These are phyloP conservation scores for Sitodiplosis mosellana DNA, from an alignment of 1,140 invertebrate species.

Conservation along the genomic window DNA sequence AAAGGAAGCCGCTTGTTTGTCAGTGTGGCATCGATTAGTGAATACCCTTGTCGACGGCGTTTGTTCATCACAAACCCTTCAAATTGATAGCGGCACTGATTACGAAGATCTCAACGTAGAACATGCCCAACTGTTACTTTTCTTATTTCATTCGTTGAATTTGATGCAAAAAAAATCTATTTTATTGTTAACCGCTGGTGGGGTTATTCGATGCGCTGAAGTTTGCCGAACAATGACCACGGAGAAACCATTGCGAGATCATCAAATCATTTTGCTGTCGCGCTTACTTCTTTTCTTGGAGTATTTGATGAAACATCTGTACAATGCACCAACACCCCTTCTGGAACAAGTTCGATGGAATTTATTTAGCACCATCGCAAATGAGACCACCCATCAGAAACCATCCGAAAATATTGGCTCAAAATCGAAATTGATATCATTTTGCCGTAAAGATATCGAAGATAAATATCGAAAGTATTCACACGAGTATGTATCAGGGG, in stretches of 20 bases:
- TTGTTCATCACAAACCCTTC: constrained; percentile 7
- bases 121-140: constrained; percentile 81
- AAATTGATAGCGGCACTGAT: constrained; percentile 9
- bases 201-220: constrained; percentile 44
- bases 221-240: constrained; percentile 31
- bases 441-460: constrained; percentile 45
- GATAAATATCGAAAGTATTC: constrained; percentile 51
- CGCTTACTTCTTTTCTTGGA: constrained; percentile 78
- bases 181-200: constrained; percentile 55
- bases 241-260: constrained; percentile 29
- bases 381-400: constrained; percentile 14
- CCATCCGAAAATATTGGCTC: constrained; percentile 18
- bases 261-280: constrained; percentile 62
- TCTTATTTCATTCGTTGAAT: constrained; percentile 84
- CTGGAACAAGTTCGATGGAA: constrained; percentile 49
- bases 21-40: constrained; percentile 77
- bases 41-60: constrained; percentile 73
- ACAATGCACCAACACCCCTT: constrained; percentile 62
- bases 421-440: constrained; percentile 19
- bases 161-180: constrained; percentile 94
- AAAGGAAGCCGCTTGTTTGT: constrained; percentile 70
- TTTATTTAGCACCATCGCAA: constrained; percentile 21
- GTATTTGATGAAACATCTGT: constrained; percentile 87
- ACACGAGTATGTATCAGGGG: constrained; percentile 12
- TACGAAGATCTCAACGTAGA: constrained; percentile 77